Base-by-base conservation (phyloP, 2,888 invertebrate genomes). In the Catocala fraxini region DNA sequence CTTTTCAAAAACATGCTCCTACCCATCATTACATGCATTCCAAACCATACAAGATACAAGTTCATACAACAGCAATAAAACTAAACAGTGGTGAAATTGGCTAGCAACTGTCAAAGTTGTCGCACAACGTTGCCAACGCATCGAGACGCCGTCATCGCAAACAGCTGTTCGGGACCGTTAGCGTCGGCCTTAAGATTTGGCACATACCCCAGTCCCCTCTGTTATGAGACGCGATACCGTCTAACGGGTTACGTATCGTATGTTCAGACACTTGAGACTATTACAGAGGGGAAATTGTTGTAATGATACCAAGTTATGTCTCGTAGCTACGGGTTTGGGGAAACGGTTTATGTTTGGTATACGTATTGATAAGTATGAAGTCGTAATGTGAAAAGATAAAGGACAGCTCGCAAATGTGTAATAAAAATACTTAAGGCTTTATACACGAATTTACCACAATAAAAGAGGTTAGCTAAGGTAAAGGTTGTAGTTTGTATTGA, bases 141-240 rank as follows among this genome's bases (percentile, higher is more conserved):
- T 47, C 5, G 45, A 49, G 35, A 39, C 33, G 25, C 13, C 25
- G 39, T 51, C 55, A 53, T 49, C 35, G 35, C 41, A 33, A 59
- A 51, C 49, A 53, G 56, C 49, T 62, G 56, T 53, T 53, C 15
- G n/a, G 11, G 5, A 62, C 60, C 59, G 56, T 73, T 70, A 67
- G 64, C 62, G 64, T 53, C 43, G 54, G 61, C 60, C 47, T 48
- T 59, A 64, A 65, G 70, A 61, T 47, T 74, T 74, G 74, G 74
- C 74, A 75, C 15, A 59, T 2, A 25, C 25, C 25, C 25, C 25
- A 25, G 25, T 25, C 52, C 39, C 35, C 52, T 45, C 51, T 65
- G 59, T 73, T 75, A 75, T 68, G 65, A 59, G 51, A 51, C 51
- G 60, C 48, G 60, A 63, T 65, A 57, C 51, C 51, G 51, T 10